Evolutionary conservation across 2,888 invertebrate genomes (phyloP).

Genomic region (Cerastoderma edule): DNA sequence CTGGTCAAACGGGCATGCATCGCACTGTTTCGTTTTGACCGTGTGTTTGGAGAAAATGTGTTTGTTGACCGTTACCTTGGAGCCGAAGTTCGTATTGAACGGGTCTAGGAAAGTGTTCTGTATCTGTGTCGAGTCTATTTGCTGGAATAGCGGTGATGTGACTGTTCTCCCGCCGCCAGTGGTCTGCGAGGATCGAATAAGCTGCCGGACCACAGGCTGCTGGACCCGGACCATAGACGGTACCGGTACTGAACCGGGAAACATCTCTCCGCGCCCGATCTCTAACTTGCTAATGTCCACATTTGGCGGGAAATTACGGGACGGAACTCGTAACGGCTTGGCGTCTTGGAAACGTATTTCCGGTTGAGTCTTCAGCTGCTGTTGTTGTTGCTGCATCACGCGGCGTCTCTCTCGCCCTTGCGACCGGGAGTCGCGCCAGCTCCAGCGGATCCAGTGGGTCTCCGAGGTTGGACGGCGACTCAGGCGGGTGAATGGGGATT

Average conservation of each 20-base stretch:
- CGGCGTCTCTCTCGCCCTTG: background rate
- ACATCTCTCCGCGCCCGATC: slow-evolving; percentile 29
- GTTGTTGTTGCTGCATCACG: background rate
- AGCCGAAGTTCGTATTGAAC: slow-evolving; percentile 3
- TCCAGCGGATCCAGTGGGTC: background rate
- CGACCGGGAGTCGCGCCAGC: background rate
- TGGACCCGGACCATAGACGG: slow-evolving; percentile 20
- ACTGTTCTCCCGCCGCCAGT: background rate
- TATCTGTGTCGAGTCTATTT: slow-evolving; percentile 29
- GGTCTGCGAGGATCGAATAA: background rate
- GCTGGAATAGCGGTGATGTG: background rate
- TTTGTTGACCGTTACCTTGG: slow-evolving; percentile 26
- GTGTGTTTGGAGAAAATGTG: slow-evolving; percentile 8
- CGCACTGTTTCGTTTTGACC: slow-evolving; percentile 36
- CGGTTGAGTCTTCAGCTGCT: background rate
- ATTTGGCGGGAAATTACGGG: slow-evolving; percentile 9
- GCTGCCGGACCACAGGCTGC: slow-evolving; percentile 11
- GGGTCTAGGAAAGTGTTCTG: slow-evolving; percentile 42
- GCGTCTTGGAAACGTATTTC: background rate
- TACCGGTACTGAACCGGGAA: slow-evolving; percentile 22
- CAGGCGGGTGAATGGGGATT: slow-evolving; percentile 11
- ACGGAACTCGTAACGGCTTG: background rate
- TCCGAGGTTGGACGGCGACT: background rate
- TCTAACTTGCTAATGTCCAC: slow-evolving; percentile 15
- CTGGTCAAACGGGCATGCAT: slow-evolving; percentile 56